Percentiles rank a stretch among this genome's conserved stretches.
Evolutionary conservation across 1,140 invertebrate genomes (phyloP).

Genomic region (Triops cancriformis): DNA sequence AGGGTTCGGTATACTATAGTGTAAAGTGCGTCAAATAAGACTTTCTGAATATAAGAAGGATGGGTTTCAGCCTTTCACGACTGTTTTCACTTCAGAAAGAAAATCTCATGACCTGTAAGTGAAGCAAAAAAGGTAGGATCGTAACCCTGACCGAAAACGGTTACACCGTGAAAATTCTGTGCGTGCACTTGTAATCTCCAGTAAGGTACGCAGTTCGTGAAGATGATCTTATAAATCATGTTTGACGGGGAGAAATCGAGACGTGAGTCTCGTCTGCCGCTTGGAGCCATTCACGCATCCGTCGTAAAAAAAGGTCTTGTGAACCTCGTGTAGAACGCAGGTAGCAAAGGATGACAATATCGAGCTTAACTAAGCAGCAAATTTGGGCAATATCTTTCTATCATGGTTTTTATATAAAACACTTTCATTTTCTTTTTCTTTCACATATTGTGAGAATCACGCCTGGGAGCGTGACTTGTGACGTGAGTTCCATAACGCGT

Average conservation of each 20-base stretch:
- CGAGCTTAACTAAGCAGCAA: neutral
- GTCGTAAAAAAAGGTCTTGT: neutral
- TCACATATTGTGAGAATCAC: neutral
- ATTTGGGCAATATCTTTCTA: neutral
- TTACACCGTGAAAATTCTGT: neutral
- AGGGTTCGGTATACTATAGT: neutral
- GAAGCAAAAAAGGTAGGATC: neutral
- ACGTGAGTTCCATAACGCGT: neutral
- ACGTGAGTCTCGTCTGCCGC: neutral
- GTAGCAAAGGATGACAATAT: neutral
- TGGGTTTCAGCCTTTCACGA: neutral
- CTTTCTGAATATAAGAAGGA: neutral
- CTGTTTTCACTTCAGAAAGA: neutral
- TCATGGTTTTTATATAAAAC: neutral
- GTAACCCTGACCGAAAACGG: neutral
- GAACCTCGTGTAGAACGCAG: neutral
- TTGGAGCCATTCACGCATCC: neutral
- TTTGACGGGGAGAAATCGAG: slow-evolving; percentile 1
- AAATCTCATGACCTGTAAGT: neutral
- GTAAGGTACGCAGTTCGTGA: neutral
- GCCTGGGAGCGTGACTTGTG: neutral
- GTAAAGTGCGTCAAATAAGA: neutral
- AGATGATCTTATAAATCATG: neutral
- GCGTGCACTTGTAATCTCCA: neutral
- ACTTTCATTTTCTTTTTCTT: neutral